Base-by-base conservation (phyloP, 2,888 invertebrate species). In the Drosophila eohydei region DNA sequence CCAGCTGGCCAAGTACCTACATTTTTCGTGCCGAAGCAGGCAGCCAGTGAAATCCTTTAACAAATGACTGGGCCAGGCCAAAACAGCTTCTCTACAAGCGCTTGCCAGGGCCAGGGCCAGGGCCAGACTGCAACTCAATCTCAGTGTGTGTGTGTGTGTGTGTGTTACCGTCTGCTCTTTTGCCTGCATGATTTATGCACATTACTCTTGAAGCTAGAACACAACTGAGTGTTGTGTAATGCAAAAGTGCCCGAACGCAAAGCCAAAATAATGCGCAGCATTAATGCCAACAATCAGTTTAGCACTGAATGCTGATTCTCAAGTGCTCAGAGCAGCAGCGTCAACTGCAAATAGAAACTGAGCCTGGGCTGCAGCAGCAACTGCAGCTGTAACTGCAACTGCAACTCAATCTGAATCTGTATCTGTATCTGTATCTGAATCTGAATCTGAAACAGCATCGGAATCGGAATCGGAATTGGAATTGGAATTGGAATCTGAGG, bases 171-270 rank as follows among this genome's bases (percentile, higher is more conserved):
- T 52, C 43, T 52, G 30, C 44, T 38, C 51, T 38, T 62, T 76
- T 65, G 74, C 43, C 56, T 64, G 68, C 65, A 78, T 78, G 77
- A 79, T 79, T 79, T 80, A 79, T 79, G 80, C 80, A 80, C 67
- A 60, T 72, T 65, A 60, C 50, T 28, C 62, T 60, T 6, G 38
- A 14, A 50, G 62, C 60, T n/a, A 46, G 50, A 46, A 16, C 43
- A 41, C 59, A 59, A 16, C 55, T 36, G 63, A 48, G 51, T 38
- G 28, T 46, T 63, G 52, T 64, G 74, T 62, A 71, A 78, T 67
- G 71, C 71, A 71, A 63, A 51, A 48, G 55, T 41, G 58, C 51
- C 67, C 50, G 51, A 70, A 48, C 56, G 70, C 58, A 62, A 54
- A 51, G 62, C 59, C 48, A 64, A 74, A 79, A 72, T 73, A 79